Conservation (phyloP, 2,888 invertebrate genomes). For the Artemia sinica region DNA sequence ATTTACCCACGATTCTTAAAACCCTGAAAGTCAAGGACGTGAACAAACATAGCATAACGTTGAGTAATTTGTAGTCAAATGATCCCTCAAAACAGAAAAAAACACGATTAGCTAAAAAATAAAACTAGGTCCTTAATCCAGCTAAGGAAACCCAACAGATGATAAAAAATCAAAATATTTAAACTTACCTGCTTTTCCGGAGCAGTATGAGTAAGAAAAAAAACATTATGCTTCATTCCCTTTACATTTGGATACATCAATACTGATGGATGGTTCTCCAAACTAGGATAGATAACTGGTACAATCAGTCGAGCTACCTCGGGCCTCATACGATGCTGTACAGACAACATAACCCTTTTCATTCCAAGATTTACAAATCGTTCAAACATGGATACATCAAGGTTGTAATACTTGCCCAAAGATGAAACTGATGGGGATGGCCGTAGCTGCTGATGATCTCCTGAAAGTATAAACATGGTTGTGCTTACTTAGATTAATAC, state of each 20-base stretch:
- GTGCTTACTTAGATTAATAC: no score
- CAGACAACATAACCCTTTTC: constrained; percentile 41
- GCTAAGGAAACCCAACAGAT: no score
- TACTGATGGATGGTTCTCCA: constrained; percentile 44
- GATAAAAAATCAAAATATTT: not conserved
- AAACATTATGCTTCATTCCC: constrained; percentile 46
- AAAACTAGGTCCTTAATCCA: no score
- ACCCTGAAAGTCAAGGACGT: no score
- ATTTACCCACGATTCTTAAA: no score
- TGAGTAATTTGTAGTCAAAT: no score
- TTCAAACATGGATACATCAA: constrained; percentile 66
- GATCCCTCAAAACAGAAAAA: constrained; percentile 23
- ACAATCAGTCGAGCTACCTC: constrained; percentile 41
- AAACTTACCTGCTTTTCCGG: constrained; percentile 39
- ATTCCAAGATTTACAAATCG: constrained; percentile 51
- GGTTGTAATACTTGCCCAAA: constrained; percentile 44
- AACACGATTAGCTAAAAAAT: no score
- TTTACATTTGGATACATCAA: constrained; percentile 38
- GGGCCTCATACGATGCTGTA: constrained; percentile 60
- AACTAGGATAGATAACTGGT: constrained; percentile 46
- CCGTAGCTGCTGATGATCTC: constrained; percentile 62
- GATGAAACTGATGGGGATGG: constrained; percentile 51
- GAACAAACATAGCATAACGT: no score
- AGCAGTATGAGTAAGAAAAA: constrained; percentile 45
- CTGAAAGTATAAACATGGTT: constrained; percentile 30